A percentile compares a stretch with the other conserved stretches of the same genome.
Evolutionary conservation across 2,797 vertebrate genomes (phyloP).

Genomic region (Acridotheres tristis): DNA sequence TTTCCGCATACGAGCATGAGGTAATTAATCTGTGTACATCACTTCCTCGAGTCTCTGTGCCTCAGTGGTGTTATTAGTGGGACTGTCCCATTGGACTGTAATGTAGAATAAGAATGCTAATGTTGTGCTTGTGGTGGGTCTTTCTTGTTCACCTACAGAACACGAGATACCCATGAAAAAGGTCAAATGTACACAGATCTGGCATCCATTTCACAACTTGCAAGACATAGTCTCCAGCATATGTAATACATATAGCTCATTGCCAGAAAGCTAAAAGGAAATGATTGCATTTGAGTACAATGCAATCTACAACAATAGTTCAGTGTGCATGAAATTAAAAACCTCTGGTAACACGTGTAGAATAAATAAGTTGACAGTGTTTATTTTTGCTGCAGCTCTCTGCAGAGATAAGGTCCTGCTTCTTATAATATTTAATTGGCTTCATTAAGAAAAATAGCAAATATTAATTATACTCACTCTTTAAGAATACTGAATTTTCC

Average conservation of each 20-base stretch:
- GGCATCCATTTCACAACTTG: constrained; percentile 71
- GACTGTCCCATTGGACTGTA: constrained; percentile 22
- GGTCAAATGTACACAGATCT: constrained; percentile 72
- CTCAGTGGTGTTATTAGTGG: constrained; percentile 27
- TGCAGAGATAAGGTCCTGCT: constrained; percentile 14
- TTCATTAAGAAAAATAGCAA: constrained; percentile 53
- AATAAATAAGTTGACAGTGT: constrained; percentile 53
- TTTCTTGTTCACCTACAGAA: constrained; percentile 67
- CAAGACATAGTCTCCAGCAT: constrained; percentile 74
- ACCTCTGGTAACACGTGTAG: constrained; percentile 67
- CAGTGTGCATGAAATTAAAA: constrained; percentile 82
- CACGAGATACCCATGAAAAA: constrained; percentile 68
- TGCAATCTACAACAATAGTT: constrained; percentile 80
- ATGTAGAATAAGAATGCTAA: constrained; percentile 22
- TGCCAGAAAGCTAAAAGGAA: constrained; percentile 82
- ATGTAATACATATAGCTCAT: constrained; percentile 77
- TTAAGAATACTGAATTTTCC: constrained; percentile 25
- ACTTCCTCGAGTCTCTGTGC: constrained; percentile 38
- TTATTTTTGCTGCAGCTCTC: constrained; percentile 57
- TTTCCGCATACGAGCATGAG: constrained; percentile 62
- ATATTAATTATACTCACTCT: constrained; percentile 16
- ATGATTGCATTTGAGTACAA: constrained; percentile 85
- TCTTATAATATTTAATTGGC: constrained; percentile 16
- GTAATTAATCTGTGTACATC: constrained; percentile 72
- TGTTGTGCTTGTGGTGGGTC: constrained; percentile 71